Conservation (phyloP, 1,140 invertebrate species). For the Drosophila biarmipes region DNA sequence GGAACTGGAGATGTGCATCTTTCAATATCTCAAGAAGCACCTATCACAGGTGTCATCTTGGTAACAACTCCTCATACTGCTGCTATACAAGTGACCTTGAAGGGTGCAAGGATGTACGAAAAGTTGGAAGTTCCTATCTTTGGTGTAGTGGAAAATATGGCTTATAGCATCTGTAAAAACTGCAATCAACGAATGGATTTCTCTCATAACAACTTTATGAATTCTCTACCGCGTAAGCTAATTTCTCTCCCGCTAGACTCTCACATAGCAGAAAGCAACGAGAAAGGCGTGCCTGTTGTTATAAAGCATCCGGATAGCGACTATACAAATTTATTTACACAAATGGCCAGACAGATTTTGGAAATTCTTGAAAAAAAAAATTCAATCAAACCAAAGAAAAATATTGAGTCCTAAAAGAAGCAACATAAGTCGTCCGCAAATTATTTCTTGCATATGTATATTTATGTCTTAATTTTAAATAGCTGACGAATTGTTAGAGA, state of each 20-base stretch:
- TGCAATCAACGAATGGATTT: constrained; percentile 88
- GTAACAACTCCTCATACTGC: constrained; percentile 95
- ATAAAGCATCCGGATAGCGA: constrained; percentile 87
- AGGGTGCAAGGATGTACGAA: constrained; percentile 92
- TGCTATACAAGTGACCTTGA: constrained; percentile 91
- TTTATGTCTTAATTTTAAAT: no score
- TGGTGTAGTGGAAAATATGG: constrained; percentile 95
- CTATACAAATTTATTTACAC: constrained; percentile 62
- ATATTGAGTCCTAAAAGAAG: background rate
- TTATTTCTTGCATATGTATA: no score
- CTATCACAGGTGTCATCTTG: constrained; percentile 91
- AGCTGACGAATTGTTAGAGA: no score
- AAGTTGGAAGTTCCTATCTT: constrained; percentile 92
- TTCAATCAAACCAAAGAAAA: background rate
- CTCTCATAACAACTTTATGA: constrained; percentile 85
- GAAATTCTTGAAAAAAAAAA: constrained; percentile 21
- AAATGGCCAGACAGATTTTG: constrained; percentile 48
- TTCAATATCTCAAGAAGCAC: constrained; percentile 94
- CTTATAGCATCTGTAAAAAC: constrained; percentile 88
- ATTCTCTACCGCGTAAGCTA: constrained; percentile 85
- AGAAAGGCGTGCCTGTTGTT: constrained; percentile 91
- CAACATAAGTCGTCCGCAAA: no score
- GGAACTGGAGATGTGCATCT: constrained; percentile 96
- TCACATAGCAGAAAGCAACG: constrained; percentile 89
- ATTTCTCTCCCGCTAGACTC: constrained; percentile 91